These are phyloP conservation scores for Spea bombifrons DNA, from an alignment of 2,113 vertebrate genomes.

Conservation along the genomic window DNA sequence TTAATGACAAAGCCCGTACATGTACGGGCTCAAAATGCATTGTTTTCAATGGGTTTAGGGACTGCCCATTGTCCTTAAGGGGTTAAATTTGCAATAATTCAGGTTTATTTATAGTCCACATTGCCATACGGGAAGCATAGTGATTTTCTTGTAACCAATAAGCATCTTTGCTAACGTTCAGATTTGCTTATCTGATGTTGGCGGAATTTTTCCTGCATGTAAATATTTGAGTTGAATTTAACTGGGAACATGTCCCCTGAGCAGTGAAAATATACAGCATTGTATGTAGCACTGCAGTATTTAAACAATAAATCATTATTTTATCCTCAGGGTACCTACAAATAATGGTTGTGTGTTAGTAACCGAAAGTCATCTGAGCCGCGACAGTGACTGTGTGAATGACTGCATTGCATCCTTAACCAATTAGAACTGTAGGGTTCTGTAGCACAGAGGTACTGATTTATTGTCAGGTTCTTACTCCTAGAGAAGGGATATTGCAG, in stretches of 20 bases:
- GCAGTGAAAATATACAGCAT: slow-evolving; percentile 30
- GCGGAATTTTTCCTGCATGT: slow-evolving; percentile 41
- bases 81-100: slow-evolving; percentile 49
- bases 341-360: slow-evolving; percentile 29
- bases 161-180: slow-evolving; percentile 32
- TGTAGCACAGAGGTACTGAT: slow-evolving; percentile 34
- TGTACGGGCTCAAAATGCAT: too few species aligned
- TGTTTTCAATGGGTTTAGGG: too few species aligned
- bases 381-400: neutral
- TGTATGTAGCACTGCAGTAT: slow-evolving; percentile 34
- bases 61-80: too few species aligned
- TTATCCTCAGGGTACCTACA: slow-evolving; percentile 18
- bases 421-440: slow-evolving; percentile 41
- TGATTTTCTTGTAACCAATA: slow-evolving; percentile 43
- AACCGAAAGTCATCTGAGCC: slow-evolving; percentile 20
- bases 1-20: too few species aligned
- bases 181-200: slow-evolving; percentile 29
- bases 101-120: slow-evolving; percentile 41
- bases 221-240: slow-evolving; percentile 40
- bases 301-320: slow-evolving; percentile 34
- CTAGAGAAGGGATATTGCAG: slow-evolving; percentile 38
- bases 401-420: slow-evolving; percentile 28
- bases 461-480: slow-evolving; percentile 31
- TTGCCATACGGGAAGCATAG: slow-evolving; percentile 30
- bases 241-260: slow-evolving; percentile 36